Evolutionary conservation across 2,888 invertebrate species (phyloP).

Genomic region (Phengaris alcon): DNA sequence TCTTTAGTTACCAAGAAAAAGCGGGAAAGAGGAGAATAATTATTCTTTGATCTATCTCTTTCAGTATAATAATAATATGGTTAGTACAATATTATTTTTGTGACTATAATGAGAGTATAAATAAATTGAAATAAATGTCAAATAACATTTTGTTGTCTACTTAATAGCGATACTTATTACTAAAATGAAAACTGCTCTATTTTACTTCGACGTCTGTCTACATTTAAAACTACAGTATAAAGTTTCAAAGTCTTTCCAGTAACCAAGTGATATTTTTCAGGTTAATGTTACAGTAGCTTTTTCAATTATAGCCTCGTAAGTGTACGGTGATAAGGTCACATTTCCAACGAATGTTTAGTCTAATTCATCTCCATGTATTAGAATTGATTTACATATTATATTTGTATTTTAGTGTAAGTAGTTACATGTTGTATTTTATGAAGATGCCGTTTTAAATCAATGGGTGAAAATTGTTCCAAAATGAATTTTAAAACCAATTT

Average conservation of each 20-base stretch:
- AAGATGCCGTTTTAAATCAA: slow-evolving; percentile 42
- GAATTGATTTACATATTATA: slow-evolving; percentile 45
- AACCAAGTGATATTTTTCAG: slow-evolving; percentile 68
- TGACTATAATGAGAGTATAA: background rate
- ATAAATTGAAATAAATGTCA: background rate
- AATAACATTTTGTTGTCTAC: background rate
- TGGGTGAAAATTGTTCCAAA: background rate
- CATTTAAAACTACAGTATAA: slow-evolving; percentile 1
- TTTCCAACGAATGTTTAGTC: slow-evolving; percentile 64
- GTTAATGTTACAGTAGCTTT: slow-evolving; percentile 55
- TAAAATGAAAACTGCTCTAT: background rate
- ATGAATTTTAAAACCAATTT: background rate
- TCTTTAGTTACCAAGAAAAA: too few species aligned
- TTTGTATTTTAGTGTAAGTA: slow-evolving; percentile 43
- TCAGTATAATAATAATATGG: too few species aligned
- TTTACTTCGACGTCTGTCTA: background rate
- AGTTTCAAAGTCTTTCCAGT: slow-evolving; percentile 56
- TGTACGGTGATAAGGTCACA: slow-evolving; percentile 51
- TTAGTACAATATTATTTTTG: too few species aligned
- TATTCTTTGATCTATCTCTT: too few species aligned
- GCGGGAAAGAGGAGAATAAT: too few species aligned
- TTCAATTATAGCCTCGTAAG: slow-evolving; percentile 56
- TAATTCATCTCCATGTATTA: slow-evolving; percentile 38
- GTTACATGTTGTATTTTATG: slow-evolving; percentile 41
- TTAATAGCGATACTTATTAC: background rate